These are phyloP conservation scores for Polyergus mexicanus DNA, from an alignment of 1,140 invertebrate species.

Conservation along the genomic window DNA sequence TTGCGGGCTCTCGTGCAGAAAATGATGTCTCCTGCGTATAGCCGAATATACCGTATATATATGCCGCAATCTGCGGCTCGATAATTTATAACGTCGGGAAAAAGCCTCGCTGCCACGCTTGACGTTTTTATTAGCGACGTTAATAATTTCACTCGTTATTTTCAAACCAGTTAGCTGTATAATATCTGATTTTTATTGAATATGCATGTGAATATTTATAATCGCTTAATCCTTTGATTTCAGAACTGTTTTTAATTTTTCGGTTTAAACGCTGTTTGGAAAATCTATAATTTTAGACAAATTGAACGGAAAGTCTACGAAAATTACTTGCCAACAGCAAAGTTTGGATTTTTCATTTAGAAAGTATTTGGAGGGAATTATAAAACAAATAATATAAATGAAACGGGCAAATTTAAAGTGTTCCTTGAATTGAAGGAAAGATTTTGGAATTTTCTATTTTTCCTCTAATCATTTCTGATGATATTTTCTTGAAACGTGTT, in stretches of 20 bases:
- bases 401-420: not conserved
- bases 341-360: not conserved
- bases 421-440: not conserved
- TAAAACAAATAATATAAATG: not conserved
- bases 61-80: conserved; percentile 29
- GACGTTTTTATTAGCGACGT: conserved; percentile 7
- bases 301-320: not conserved
- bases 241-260: not conserved
- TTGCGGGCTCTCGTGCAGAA: conserved; percentile 25
- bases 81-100: conserved; percentile 30
- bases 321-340: not conserved
- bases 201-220: conserved; percentile 12
- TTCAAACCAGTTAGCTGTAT: not conserved
- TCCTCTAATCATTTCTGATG: not conserved
- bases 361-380: not conserved
- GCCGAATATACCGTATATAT: conserved; percentile 4
- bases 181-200: not conserved
- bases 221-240: not conserved
- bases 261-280: not conserved
- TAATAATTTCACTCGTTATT: conserved; percentile 33
- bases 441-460: not conserved
- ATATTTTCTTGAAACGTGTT: not conserved
- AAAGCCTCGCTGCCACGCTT: not conserved
- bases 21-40: conserved; percentile 18
- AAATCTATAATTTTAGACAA: not conserved